Evolutionary conservation across 30 jellyfish, hydroid and myxozoan species (phyloP).

Genomic region (Chironex yamaguchii): DNA sequence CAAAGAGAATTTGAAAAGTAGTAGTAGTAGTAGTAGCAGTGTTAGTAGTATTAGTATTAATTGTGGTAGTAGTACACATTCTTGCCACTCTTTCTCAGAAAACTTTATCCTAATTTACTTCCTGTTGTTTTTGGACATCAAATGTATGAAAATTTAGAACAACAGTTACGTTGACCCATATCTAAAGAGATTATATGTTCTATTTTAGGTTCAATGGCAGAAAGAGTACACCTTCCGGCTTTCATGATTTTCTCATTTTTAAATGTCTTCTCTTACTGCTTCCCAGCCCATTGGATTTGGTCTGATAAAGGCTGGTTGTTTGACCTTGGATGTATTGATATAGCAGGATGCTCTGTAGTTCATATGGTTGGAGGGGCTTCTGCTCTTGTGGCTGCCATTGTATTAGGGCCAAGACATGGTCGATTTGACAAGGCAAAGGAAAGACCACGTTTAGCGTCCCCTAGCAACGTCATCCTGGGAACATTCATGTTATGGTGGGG

Average conservation of each 20-base stretch:
- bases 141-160: too few species aligned
- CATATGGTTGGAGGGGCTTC: constrained; percentile 88
- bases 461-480: constrained; percentile 84
- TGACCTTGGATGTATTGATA: constrained; percentile 80
- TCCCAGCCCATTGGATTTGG: constrained; percentile 98
- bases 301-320: constrained; percentile 70
- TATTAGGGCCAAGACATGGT: constrained; percentile 72
- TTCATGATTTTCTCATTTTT: constrained; percentile 85
- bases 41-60: too few species aligned
- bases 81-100: too few species aligned
- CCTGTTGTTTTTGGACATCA: too few species aligned
- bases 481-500: constrained; percentile 98
- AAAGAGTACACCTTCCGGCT: constrained; percentile 72
- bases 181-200: too few species aligned
- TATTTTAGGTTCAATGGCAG: constrained; percentile 98
- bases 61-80: too few species aligned
- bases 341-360: constrained; percentile 91
- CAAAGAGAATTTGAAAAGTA: too few species aligned
- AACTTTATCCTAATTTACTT: too few species aligned
- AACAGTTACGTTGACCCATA: too few species aligned
- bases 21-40: too few species aligned
- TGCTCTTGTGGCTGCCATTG: constrained; percentile 80
- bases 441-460: constrained; percentile 76
- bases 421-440: constrained; percentile 38
- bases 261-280: constrained; percentile 68